Evolutionary conservation across 2,888 invertebrate species (phyloP).

Genomic region (Petrophora chlorosata): DNA sequence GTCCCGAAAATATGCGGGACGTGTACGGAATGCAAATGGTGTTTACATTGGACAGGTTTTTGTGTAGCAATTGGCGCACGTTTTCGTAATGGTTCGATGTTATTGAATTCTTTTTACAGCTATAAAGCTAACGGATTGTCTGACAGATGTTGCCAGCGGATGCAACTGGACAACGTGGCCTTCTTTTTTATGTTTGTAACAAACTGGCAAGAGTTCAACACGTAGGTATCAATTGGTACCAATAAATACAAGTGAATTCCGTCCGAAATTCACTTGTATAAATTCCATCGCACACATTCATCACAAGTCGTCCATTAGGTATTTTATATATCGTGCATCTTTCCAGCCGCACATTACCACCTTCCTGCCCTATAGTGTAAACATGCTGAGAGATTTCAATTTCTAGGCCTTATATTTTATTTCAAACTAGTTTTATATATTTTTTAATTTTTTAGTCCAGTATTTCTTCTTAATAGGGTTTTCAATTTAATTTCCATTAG

Average conservation of each 20-base stretch:
- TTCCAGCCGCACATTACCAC: constrained; percentile 9
- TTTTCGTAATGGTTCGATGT: constrained; percentile 15
- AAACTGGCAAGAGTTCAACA: too few species aligned
- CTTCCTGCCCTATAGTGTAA: constrained; percentile 5
- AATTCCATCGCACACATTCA: too few species aligned
- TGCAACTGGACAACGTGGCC: background rate
- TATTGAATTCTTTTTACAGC: constrained; percentile 17
- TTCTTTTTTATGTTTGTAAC: too few species aligned
- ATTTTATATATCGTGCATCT: constrained; percentile 16
- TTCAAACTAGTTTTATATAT: too few species aligned
- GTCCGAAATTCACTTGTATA: too few species aligned
- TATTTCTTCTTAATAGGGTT: too few species aligned
- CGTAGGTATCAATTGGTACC: too few species aligned
- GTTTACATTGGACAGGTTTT: constrained; percentile 18
- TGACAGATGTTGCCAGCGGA: background rate
- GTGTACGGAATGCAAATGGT: constrained; percentile 19
- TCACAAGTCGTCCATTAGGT: constrained; percentile 15
- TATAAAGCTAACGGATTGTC: constrained; percentile 7
- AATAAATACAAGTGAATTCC: too few species aligned
- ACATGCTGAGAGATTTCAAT: constrained; percentile 1
- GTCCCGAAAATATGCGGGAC: constrained; percentile 15
- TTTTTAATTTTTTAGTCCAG: too few species aligned
- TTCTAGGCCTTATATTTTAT: background rate
- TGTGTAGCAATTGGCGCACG: constrained; percentile 7
- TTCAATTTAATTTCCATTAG: too few species aligned